Evolutionary conservation across 2,113 vertebrate genomes (phyloP).

Genomic region (zebrafish (Danio rerio)): DNA sequence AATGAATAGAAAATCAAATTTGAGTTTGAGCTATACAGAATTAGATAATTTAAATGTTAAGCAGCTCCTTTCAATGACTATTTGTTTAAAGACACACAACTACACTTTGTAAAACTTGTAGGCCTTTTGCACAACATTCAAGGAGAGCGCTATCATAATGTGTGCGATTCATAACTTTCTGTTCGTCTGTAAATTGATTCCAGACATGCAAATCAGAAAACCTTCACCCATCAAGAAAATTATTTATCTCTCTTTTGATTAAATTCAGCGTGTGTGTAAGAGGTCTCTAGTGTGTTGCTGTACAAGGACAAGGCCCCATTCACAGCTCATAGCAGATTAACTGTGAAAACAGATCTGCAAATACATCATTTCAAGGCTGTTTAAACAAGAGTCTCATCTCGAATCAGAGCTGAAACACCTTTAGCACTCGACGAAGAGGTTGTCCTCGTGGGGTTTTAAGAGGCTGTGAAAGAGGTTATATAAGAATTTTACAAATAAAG

Average conservation of each 20-base stretch:
- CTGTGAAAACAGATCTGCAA: not conserved
- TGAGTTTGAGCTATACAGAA: not conserved
- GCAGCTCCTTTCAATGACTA: not conserved
- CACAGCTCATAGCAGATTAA: not conserved
- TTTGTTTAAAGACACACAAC: not conserved
- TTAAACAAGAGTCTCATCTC: not conserved
- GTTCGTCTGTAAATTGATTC: not conserved
- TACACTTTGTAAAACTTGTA: not conserved
- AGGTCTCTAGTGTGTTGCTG: not conserved
- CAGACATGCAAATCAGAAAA: slow-evolving; percentile 6
- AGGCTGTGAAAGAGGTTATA: not conserved
- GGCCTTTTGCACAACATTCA: not conserved
- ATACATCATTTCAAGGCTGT: slow-evolving; percentile 12
- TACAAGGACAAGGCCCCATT: not conserved
- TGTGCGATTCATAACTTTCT: not conserved
- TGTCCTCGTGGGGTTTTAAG: not conserved
- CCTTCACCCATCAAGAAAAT: not conserved
- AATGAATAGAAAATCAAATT: not conserved
- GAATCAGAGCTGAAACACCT: slow-evolving; percentile 1
- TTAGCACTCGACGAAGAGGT: not conserved
- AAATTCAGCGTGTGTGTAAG: not conserved
- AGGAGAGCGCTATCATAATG: not conserved
- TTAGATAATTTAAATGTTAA: not conserved
- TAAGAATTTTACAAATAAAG: not conserved
- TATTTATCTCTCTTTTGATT: not conserved